Percentiles rank a stretch among this genome's conserved stretches.
Evolutionary conservation across 2,797 vertebrate species (phyloP).

Genomic region (Acanthurus tractus): DNA sequence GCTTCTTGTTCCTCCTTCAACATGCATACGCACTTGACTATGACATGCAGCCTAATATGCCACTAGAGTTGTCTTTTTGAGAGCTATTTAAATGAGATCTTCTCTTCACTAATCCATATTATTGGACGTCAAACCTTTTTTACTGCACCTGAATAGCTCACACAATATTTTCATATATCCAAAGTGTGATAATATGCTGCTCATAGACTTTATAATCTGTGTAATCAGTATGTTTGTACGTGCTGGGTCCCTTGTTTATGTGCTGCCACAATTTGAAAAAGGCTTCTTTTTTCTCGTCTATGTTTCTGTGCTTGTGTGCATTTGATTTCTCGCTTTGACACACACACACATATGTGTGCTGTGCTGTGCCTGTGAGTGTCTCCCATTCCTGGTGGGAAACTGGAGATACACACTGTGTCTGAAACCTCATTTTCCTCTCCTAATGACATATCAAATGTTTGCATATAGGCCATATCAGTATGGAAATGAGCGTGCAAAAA

Average conservation of each 20-base stretch:
- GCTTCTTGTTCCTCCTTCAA: constrained; percentile 37
- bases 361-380: constrained; percentile 24
- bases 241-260: background rate
- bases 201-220: constrained; percentile 5
- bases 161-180: constrained; percentile 60
- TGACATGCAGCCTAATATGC: constrained; percentile 70
- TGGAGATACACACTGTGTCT: constrained; percentile 59
- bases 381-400: constrained; percentile 57
- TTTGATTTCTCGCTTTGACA: constrained; percentile 35
- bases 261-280: constrained; percentile 31
- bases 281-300: background rate
- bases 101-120: constrained; percentile 73
- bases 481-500: constrained; percentile 74
- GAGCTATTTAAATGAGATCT: constrained; percentile 78
- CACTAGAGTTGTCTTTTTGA: constrained; percentile 71
- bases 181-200: constrained; percentile 35
- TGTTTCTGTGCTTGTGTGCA: constrained; percentile 28
- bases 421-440: constrained; percentile 79
- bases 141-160: constrained; percentile 58
- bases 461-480: constrained; percentile 79
- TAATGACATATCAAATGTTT: constrained; percentile 84
- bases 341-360: constrained; percentile 14
- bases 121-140: constrained; percentile 64
- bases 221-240: constrained; percentile 5
- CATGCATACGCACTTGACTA: constrained; percentile 34